Evolutionary conservation across 92 coral and sea anemone species (phyloP).

Genomic region (Pocillopora grandis): DNA sequence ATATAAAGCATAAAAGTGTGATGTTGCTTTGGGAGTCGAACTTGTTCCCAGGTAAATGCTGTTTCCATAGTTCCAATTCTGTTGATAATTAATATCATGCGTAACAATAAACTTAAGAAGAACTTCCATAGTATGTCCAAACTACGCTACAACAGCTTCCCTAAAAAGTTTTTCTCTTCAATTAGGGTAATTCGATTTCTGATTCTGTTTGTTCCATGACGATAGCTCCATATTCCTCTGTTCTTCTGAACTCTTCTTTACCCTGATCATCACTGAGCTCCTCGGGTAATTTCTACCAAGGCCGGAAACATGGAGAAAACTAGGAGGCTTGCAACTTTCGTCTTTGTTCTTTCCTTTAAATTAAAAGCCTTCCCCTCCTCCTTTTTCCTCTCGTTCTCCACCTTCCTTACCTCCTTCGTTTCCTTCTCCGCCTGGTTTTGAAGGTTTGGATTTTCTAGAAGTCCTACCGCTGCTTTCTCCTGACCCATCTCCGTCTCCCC

Average conservation of each 20-base stretch:
- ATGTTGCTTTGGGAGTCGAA: too few species aligned
- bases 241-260: not conserved
- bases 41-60: too few species aligned
- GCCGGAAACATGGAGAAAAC: not conserved
- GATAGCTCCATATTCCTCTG: constrained; percentile 19
- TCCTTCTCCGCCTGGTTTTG: not conserved
- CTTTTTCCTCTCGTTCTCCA: not conserved
- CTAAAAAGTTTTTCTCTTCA: not conserved
- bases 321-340: not conserved
- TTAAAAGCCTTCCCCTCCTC: too few species aligned
- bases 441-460: not conserved
- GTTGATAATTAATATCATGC: not conserved
- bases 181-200: not conserved
- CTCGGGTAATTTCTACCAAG: not conserved
- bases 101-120: not conserved
- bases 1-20: too few species aligned
- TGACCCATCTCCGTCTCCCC: not conserved
- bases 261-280: not conserved
- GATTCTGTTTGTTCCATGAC: constrained; percentile 4
- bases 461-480: not conserved
- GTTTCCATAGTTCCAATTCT: too few species aligned
- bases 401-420: not conserved
- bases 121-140: not conserved
- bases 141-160: not conserved
- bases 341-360: not conserved